Conservation (phyloP, 2,113 vertebrate genomes). For the Paraplagusia blochii region DNA sequence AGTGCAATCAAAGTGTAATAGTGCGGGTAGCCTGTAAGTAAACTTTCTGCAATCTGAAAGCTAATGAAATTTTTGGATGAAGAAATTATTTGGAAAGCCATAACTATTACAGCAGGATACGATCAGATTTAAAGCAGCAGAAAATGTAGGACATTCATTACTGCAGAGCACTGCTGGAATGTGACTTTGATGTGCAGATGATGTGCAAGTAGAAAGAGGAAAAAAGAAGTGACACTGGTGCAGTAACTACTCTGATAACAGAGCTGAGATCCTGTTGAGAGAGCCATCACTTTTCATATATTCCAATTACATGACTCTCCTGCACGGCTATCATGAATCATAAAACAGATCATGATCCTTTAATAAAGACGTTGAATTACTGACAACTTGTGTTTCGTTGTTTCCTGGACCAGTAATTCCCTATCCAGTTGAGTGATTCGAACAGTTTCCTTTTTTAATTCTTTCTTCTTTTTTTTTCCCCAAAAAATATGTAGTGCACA, state of each 20-base stretch:
- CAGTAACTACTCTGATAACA: slow-evolving; percentile 58
- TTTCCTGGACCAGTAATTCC: slow-evolving; percentile 46
- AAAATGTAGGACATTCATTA: slow-evolving; percentile 68
- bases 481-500: slow-evolving; percentile 24
- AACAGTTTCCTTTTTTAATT: slow-evolving; percentile 27
- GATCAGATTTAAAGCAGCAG: slow-evolving; percentile 54
- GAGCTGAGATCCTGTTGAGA: slow-evolving; percentile 49
- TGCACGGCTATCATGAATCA: slow-evolving; percentile 70
- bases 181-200: slow-evolving; percentile 70
- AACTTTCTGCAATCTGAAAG: slow-evolving; percentile 12
- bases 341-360: slow-evolving; percentile 69
- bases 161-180: slow-evolving; percentile 54
- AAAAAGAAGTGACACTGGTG: slow-evolving; percentile 54
- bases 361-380: slow-evolving; percentile 64
- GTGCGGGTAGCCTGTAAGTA: not conserved
- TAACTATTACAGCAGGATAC: slow-evolving; percentile 39
- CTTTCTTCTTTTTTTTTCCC: slow-evolving; percentile 31
- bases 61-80: slow-evolving; percentile 26
- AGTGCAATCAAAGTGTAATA: too few relatives aligned
- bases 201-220: slow-evolving; percentile 68
- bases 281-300: slow-evolving; percentile 55
- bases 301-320: slow-evolving; percentile 69
- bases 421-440: slow-evolving; percentile 10
- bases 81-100: slow-evolving; percentile 15
- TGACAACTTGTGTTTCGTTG: slow-evolving; percentile 47